A percentile compares a stretch with the other conserved stretches of the same genome.
Evolutionary conservation across 1,140 invertebrate genomes (phyloP).

Genomic region (Streblospio benedicti): DNA sequence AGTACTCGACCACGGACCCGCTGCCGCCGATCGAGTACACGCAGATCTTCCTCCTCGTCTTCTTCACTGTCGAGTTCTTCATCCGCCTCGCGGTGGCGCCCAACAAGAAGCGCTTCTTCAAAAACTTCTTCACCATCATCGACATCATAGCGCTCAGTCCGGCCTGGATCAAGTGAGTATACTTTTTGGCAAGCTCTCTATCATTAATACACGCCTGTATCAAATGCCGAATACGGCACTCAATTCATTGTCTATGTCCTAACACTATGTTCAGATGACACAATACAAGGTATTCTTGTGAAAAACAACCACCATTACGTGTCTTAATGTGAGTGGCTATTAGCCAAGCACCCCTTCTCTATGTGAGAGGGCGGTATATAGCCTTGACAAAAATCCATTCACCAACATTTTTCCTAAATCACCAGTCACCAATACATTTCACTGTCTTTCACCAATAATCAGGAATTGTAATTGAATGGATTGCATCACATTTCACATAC

Average conservation of each 20-base stretch:
- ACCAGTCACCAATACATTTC: no score
- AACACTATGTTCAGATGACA: slow-evolving; percentile 21
- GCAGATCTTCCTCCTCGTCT: slow-evolving; percentile 28
- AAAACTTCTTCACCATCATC: slow-evolving; percentile 95
- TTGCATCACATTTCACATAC: no score
- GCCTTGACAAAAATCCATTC: no score
- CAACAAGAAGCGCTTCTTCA: slow-evolving; percentile 44
- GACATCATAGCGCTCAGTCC: slow-evolving; percentile 97
- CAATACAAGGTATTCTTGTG: no score
- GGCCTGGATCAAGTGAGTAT: slow-evolving; percentile 95
- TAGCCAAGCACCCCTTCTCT: no score
- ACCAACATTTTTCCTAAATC: no score
- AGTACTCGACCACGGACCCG: not conserved
- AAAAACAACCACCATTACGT: no score
- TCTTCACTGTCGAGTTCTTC: slow-evolving; percentile 42
- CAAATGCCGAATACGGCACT: not conserved
- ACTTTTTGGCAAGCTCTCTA: slow-evolving; percentile 33
- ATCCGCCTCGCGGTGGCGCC: slow-evolving; percentile 37
- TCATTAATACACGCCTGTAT: slow-evolving; percentile 13
- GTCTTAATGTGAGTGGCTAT: no score
- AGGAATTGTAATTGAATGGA: no score
- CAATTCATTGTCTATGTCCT: slow-evolving; percentile 6
- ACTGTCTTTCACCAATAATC: no score
- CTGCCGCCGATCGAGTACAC: not conserved
- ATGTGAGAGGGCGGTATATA: no score